Evolutionary conservation across 2,113 vertebrate species (phyloP).

Genomic region (Saiga tatarica): DNA sequence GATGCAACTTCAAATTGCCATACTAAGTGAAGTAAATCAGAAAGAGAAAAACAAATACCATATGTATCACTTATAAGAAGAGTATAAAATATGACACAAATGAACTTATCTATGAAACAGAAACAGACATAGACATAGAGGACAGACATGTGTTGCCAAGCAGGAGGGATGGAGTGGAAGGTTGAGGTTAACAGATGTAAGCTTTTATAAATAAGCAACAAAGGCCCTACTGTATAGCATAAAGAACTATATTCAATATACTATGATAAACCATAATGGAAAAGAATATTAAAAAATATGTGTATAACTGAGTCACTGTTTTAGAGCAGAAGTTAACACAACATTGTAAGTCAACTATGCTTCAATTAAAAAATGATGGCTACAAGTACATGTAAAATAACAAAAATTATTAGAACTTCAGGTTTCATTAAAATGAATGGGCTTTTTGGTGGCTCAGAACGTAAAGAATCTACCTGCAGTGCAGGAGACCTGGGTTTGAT

Average conservation of each 20-base stretch:
- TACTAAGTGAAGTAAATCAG: background rate
- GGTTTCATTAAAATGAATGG: background rate
- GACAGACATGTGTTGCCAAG: background rate
- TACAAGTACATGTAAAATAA: background rate
- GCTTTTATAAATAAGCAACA: background rate
- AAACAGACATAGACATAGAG: background rate
- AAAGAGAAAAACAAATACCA: background rate
- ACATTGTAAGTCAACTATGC: background rate
- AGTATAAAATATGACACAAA: background rate
- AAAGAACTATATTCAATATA: background rate
- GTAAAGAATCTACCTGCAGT: background rate
- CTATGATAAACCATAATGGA: background rate
- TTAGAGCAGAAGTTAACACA: background rate
- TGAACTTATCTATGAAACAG: background rate
- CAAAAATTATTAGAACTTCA: background rate
- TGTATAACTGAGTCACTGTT: background rate
- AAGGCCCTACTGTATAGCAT: background rate
- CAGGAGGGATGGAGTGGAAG: background rate
- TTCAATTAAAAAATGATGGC: background rate
- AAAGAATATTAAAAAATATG: background rate
- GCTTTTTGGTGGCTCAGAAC: background rate
- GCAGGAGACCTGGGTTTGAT: background rate
- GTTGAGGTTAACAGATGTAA: background rate
- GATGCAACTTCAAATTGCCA: background rate
- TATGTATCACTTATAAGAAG: background rate